Evolutionary conservation across 2,888 invertebrate genomes (phyloP).

Genomic region (Antheraea yamamai): DNA sequence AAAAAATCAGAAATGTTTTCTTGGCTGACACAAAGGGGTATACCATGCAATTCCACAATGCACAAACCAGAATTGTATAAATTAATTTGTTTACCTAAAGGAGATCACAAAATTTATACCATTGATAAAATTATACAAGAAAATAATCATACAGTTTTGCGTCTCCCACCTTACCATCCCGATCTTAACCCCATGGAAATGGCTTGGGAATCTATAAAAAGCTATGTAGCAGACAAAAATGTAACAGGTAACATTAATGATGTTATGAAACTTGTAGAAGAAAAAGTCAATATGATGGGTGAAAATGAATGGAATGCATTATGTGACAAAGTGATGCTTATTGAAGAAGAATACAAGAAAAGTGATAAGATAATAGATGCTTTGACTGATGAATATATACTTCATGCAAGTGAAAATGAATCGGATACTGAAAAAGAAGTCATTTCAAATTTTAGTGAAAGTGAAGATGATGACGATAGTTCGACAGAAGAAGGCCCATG

Average conservation of each 20-base stretch:
- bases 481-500: background rate
- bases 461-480: background rate
- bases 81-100: slow-evolving; percentile 2
- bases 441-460: background rate
- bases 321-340: background rate
- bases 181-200: slow-evolving; percentile 31
- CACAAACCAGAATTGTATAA: slow-evolving; percentile 10
- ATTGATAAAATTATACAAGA: slow-evolving; percentile 26
- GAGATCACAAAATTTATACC: background rate
- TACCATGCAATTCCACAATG: background rate
- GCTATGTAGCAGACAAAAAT: slow-evolving; percentile 10
- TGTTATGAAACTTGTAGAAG: slow-evolving; percentile 5
- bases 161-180: slow-evolving; percentile 22
- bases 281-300: slow-evolving; percentile 7
- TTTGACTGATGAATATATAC: background rate
- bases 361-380: background rate
- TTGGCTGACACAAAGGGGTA: slow-evolving; percentile 14
- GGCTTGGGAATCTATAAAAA: slow-evolving; percentile 25
- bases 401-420: slow-evolving; percentile 4
- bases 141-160: slow-evolving; percentile 26
- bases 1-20: slow-evolving; percentile 19
- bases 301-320: slow-evolving; percentile 5
- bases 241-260: background rate
- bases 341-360: slow-evolving; percentile 8
- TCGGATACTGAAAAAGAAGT: slow-evolving; percentile 6